A percentile compares a stretch with the other conserved stretches of the same genome.
Evolutionary conservation across 2,113 vertebrate species (phyloP).

Genomic region (Notothenia coriiceps): DNA sequence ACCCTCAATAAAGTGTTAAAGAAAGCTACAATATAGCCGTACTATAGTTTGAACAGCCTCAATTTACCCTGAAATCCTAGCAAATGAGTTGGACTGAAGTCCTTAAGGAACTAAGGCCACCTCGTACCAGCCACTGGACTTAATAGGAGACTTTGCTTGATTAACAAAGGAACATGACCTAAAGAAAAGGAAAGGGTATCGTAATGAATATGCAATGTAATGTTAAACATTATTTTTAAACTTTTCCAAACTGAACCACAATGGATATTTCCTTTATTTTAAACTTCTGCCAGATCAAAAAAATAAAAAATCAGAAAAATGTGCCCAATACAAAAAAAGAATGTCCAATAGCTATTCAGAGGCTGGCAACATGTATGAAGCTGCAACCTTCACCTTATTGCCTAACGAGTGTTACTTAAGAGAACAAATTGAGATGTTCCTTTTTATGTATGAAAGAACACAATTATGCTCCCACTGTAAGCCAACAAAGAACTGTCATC

Average conservation of each 20-base stretch:
- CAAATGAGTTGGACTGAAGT: not conserved
- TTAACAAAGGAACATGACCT: not conserved
- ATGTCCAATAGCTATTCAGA: not conserved
- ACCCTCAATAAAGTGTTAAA: not conserved
- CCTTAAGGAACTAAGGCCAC: not conserved
- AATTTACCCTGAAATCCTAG: not conserved
- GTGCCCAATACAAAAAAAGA: too few relatives aligned
- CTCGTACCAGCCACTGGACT: not conserved
- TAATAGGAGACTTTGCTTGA: conserved; percentile 3
- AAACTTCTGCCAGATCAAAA: not conserved
- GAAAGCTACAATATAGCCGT: not conserved
- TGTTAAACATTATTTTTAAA: too few relatives aligned
- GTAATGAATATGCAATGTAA: not conserved
- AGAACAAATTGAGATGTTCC: conserved; percentile 70
- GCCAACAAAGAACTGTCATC: conserved; percentile 79
- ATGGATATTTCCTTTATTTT: not conserved
- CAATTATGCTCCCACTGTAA: conserved; percentile 78
- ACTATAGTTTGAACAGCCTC: not conserved
- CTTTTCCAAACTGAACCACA: not conserved
- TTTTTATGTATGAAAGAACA: conserved; percentile 70
- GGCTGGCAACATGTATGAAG: conserved; percentile 13
- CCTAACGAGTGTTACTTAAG: conserved; percentile 29
- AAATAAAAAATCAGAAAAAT: too few relatives aligned
- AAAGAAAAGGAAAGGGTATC: not conserved
- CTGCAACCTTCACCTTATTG: conserved; percentile 28